Conservation (phyloP, 2,797 vertebrate genomes). For the Bucorvus abyssinicus region DNA sequence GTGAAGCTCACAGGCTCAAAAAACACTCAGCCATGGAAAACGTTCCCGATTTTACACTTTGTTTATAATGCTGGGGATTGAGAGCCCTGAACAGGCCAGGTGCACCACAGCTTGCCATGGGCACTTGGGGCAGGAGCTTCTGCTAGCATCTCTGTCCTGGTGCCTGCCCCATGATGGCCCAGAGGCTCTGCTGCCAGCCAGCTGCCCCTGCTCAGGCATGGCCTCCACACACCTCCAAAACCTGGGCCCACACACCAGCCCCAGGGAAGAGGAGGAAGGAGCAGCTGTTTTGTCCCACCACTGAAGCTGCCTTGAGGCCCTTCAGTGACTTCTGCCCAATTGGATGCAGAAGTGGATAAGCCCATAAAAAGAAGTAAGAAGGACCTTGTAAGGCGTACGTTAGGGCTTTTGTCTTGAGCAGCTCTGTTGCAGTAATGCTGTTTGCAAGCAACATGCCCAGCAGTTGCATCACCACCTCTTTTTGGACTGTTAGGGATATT, state of each 20-base stretch:
- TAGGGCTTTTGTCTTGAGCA: not conserved
- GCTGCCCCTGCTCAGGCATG: not conserved
- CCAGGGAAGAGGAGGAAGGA: not conserved
- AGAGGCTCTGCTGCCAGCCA: fast-evolving
- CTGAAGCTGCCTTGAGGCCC: not conserved
- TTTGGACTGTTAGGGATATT: not conserved
- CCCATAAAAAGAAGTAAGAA: fast-evolving
- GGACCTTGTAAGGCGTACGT: fast-evolving
- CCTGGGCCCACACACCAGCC: not conserved
- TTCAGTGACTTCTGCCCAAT: not conserved
- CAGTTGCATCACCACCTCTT: fast-evolving
- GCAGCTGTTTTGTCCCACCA: fast-evolving
- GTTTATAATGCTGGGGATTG: not conserved
- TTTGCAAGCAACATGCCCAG: not conserved
- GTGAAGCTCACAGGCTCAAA: not conserved
- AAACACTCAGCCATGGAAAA: not conserved
- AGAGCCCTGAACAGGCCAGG: not conserved
- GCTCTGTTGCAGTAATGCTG: not conserved
- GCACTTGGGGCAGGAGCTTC: not conserved
- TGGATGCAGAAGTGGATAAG: not conserved
- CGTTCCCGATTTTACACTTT: not conserved
- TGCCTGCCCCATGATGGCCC: not conserved
- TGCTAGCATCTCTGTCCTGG: not conserved
- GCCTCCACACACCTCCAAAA: fast-evolving
- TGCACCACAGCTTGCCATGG: not conserved